A percentile compares a stretch with the other conserved stretches of the same genome.
phyloP scores from a whole-genome alignment of 2,797 vertebrate species.

The Philypnodon macrostomus region DNA sequence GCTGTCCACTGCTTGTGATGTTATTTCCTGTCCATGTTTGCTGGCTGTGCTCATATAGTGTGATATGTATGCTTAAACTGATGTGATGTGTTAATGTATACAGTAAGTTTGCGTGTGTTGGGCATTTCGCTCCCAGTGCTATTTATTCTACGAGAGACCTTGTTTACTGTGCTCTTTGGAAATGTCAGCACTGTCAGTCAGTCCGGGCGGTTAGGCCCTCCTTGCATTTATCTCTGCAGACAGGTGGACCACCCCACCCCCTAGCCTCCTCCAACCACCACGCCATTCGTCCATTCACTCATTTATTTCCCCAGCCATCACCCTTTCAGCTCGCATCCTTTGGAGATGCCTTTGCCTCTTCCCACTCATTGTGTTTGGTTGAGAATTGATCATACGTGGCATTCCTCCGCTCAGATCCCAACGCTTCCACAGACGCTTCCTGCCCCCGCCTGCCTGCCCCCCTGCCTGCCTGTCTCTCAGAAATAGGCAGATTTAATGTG shows the following conservation, averaged over 20 bases:
- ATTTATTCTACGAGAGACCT: slow-evolving; percentile 67
- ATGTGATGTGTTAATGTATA: slow-evolving; percentile 38
- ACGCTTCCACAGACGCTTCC: slow-evolving; percentile 1
- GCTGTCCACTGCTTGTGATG: slow-evolving; percentile 5
- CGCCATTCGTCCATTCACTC: slow-evolving; percentile 11
- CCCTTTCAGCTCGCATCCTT: slow-evolving; percentile 19
- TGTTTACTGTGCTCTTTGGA: slow-evolving; percentile 75
- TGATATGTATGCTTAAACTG: slow-evolving; percentile 15
- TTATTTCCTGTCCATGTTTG: not conserved
- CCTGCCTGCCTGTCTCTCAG: slow-evolving; percentile 3
- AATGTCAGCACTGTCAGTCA: slow-evolving; percentile 81
- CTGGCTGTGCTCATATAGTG: not conserved
- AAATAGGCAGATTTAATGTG: slow-evolving; percentile 1
- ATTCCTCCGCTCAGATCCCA: slow-evolving; percentile 9
- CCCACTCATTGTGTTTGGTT: slow-evolving; percentile 16
- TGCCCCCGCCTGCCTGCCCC: slow-evolving; percentile 12
- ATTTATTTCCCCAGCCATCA: slow-evolving; percentile 26
- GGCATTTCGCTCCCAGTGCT: slow-evolving; percentile 40
- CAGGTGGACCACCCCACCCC: slow-evolving; percentile 48
- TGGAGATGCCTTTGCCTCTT: slow-evolving; percentile 8
- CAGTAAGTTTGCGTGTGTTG: slow-evolving; percentile 35
- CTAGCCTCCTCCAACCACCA: too few relatives aligned
- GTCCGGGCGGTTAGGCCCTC: slow-evolving; percentile 53
- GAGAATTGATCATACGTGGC: slow-evolving; percentile 18
- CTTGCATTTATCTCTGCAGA: slow-evolving; percentile 70